A percentile compares a stretch with the other conserved stretches of the same genome.
These are phyloP conservation scores for Mythimna loreyi DNA, from an alignment of 2,888 invertebrate genomes.

Conservation along the genomic window DNA sequence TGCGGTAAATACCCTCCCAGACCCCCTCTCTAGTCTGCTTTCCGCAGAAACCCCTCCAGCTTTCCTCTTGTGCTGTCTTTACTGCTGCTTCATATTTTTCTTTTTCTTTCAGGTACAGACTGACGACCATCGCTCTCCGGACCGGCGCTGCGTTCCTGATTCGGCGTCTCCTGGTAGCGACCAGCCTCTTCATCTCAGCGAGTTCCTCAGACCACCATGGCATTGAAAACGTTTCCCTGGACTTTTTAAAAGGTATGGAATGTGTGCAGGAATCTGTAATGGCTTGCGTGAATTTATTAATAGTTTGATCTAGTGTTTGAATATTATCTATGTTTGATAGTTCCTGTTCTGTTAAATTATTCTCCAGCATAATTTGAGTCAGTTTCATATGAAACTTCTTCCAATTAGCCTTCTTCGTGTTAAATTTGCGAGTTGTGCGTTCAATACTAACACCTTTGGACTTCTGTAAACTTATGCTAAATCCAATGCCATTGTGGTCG, in stretches of 20 bases:
- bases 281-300: not conserved
- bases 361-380: no score
- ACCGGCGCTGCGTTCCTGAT: conserved; percentile 1
- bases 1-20: no score
- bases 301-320: no score
- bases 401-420: not conserved
- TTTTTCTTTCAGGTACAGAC: conserved; percentile 34
- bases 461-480: not conserved
- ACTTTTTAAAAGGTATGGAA: not conserved
- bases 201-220: conserved; percentile 1
- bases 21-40: conserved; percentile 36
- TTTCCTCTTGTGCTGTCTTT: conserved; percentile 39
- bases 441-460: not conserved
- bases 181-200: not conserved
- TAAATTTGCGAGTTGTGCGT: not conserved
- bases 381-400: no score
- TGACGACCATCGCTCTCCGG: conserved; percentile 30
- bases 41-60: conserved; percentile 56
- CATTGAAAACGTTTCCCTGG: not conserved
- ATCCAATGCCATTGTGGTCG: not conserved
- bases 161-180: not conserved
- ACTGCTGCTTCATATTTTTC: conserved; percentile 35
- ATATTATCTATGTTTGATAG: no score
- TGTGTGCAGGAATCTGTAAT: not conserved
- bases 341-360: no score